Conservation (phyloP, 2,113 vertebrate species). For the Boleophthalmus pectinirostris region DNA sequence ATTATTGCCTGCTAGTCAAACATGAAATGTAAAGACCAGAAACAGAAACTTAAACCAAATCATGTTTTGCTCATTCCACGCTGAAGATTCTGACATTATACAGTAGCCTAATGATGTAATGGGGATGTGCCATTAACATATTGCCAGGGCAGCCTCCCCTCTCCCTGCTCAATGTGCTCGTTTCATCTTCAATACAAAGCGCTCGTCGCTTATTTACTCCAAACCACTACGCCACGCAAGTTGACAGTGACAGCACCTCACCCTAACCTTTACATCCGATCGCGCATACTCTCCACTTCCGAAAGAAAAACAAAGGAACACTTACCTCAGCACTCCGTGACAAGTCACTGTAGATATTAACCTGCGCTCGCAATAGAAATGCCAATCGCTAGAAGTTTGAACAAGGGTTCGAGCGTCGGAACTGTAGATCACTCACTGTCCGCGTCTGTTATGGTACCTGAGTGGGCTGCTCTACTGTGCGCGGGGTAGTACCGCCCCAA, state of each 20-base stretch:
- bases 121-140: not conserved
- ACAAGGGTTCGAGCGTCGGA: slow-evolving; percentile 4
- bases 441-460: slow-evolving; percentile 14
- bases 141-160: not conserved
- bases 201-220: not conserved
- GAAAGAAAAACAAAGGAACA: slow-evolving; percentile 8
- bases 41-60: not conserved
- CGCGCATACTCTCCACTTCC: not conserved
- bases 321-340: slow-evolving; percentile 54
- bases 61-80: not conserved
- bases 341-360: slow-evolving; percentile 44
- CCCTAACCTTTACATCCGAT: not conserved
- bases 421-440: slow-evolving; percentile 23
- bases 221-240: not conserved
- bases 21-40: not conserved
- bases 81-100: not conserved
- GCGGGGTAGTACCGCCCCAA: slow-evolving; percentile 43
- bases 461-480: not conserved
- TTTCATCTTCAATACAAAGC: not conserved
- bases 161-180: not conserved
- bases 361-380: slow-evolving; percentile 32
- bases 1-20: not conserved
- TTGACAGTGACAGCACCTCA: not conserved
- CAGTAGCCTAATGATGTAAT: not conserved
- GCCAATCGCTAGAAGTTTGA: slow-evolving; percentile 59